phyloP scores from a whole-genome alignment of 2,797 vertebrate genomes.

The Dermochelys coriacea region DNA sequence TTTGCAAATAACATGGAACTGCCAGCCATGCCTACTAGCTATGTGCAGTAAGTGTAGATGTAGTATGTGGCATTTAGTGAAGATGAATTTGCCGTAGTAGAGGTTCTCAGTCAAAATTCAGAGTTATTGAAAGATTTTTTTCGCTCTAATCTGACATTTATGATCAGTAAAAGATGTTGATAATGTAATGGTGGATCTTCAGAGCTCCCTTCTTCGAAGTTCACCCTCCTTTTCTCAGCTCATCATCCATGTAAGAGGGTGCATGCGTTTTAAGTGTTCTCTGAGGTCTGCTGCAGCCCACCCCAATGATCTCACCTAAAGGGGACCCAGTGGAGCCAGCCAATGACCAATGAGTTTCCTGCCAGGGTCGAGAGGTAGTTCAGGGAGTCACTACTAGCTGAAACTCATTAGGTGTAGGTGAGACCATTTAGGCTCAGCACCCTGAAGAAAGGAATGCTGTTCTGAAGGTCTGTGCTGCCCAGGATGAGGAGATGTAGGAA shows the following conservation, averaged over 20 bases:
- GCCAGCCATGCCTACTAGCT: neutral
- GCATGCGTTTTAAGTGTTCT: neutral
- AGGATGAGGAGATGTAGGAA: neutral
- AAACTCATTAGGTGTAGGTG: neutral
- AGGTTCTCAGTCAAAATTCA: neutral
- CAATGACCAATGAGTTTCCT: neutral
- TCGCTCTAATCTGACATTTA: constrained; percentile 9
- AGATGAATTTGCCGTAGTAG: constrained; percentile 1
- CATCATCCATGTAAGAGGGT: neutral
- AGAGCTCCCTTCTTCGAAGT: constrained; percentile 45
- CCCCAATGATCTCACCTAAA: neutral
- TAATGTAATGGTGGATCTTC: constrained; percentile 36
- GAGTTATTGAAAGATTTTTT: constrained; percentile 20
- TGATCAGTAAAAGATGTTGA: constrained; percentile 53
- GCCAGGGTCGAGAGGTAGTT: neutral
- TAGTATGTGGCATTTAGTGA: neutral
- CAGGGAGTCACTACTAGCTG: neutral
- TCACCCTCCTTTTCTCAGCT: constrained; percentile 25
- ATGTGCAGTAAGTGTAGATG: neutral
- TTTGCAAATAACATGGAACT: neutral
- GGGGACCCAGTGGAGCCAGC: neutral
- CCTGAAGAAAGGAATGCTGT: constrained; percentile 8
- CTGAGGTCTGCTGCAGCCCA: neutral
- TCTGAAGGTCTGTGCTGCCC: neutral
- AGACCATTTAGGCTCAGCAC: neutral